Conservation (phyloP, 92 coral and sea anemone species). For the Anthopleura xanthogrammica region DNA sequence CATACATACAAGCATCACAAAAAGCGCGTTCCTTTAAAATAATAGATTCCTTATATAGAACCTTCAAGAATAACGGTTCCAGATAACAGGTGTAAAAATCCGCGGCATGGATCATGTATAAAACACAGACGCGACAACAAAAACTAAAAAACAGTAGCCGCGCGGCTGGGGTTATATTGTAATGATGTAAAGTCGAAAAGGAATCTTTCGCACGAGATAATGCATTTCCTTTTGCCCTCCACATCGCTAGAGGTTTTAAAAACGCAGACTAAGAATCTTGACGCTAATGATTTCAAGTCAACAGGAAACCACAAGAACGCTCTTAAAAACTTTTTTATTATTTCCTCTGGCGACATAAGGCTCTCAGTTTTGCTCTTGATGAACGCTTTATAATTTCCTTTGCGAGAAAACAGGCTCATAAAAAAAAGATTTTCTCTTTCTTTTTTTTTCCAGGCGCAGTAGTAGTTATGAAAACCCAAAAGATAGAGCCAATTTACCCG, state of each 20-base stretch:
- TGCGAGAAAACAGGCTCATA: background rate
- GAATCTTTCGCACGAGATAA: background rate
- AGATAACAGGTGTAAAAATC: background rate
- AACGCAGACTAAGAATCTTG: background rate
- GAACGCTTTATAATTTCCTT: background rate
- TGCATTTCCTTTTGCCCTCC: background rate
- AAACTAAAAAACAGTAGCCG: background rate
- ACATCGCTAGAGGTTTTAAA: background rate
- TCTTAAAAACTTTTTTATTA: no score
- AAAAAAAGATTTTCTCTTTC: no score
- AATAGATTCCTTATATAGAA: background rate
- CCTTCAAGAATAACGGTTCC: background rate
- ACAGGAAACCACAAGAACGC: background rate
- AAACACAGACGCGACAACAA: background rate
- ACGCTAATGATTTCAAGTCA: background rate
- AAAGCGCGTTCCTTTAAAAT: background rate
- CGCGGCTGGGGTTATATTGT: background rate
- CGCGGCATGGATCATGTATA: background rate
- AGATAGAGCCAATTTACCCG: background rate
- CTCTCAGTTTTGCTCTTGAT: background rate
- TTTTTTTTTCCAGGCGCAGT: background rate
- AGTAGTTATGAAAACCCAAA: background rate
- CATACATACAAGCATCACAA: background rate
- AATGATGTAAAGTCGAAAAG: background rate
- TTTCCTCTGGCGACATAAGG: no score